These are phyloP conservation scores for Tachystola acroxantha DNA, from an alignment of 2,888 invertebrate species.

Conservation along the genomic window DNA sequence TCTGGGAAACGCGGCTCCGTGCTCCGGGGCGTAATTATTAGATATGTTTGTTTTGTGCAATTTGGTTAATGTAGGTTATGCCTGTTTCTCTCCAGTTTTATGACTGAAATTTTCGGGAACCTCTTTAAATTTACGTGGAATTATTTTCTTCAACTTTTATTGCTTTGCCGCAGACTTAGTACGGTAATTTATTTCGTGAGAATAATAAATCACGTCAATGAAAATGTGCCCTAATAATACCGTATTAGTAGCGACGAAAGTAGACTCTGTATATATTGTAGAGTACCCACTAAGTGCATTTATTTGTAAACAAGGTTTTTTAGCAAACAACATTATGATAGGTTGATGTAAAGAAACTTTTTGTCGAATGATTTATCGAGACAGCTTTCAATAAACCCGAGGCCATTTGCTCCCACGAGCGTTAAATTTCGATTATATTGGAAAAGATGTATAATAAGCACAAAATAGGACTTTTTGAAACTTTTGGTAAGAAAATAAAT, in stretches of 20 bases:
- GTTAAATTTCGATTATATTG: constrained; percentile 35
- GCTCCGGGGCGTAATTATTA: constrained; percentile 57
- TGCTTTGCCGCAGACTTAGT: constrained; percentile 23
- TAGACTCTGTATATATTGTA: too few relatives aligned
- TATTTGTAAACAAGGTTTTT: neutral
- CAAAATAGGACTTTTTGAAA: constrained; percentile 17
- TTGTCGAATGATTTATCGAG: constrained; percentile 36
- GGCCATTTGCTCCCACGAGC: constrained; percentile 23
- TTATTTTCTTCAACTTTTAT: constrained; percentile 51
- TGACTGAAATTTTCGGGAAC: constrained; percentile 44
- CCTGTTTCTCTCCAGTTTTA: constrained; percentile 41
- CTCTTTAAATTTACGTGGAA: constrained; percentile 47
- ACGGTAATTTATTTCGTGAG: constrained; percentile 6
- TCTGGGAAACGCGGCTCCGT: constrained; percentile 49
- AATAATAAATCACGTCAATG: constrained; percentile 6
- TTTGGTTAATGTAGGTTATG: constrained; percentile 59
- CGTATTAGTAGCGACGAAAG: neutral
- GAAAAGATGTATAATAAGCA: constrained; percentile 25
- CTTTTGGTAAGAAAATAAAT: constrained; percentile 15
- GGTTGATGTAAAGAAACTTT: constrained; percentile 18
- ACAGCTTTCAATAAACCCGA: constrained; percentile 12
- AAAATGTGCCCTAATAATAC: neutral
- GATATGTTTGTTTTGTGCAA: constrained; percentile 68
- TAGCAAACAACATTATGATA: neutral
- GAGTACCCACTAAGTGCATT: neutral